Conservation (phyloP, 2,797 vertebrate species). For the Philypnodon macrostomus region DNA sequence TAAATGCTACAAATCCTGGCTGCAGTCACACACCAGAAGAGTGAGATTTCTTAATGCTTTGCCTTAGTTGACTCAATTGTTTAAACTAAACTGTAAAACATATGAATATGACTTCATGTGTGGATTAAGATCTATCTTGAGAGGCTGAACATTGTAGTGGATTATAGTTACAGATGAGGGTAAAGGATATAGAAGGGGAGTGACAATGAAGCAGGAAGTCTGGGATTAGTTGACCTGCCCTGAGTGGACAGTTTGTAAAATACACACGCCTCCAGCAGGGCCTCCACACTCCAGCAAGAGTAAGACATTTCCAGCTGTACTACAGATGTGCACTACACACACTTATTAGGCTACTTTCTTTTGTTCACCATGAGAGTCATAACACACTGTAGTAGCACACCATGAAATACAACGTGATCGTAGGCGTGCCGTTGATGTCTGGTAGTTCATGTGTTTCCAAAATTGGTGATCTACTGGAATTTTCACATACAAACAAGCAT, state of each 20-base stretch:
- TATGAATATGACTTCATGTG: too few species aligned
- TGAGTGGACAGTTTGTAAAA: slow-evolving; percentile 36
- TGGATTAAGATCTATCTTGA: slow-evolving; percentile 4
- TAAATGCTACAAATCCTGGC: too few species aligned
- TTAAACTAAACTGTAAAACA: slow-evolving; percentile 3
- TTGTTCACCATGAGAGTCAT: not conserved
- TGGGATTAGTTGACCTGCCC: slow-evolving; percentile 43
- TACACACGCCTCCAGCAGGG: slow-evolving; percentile 25
- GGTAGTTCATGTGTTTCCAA: too few species aligned
- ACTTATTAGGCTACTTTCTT: slow-evolving; percentile 13
- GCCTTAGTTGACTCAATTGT: too few species aligned
- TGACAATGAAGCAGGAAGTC: slow-evolving; percentile 53
- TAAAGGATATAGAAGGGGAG: slow-evolving; percentile 34
- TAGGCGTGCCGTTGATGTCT: too few species aligned
- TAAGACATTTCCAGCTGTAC: slow-evolving; percentile 61
- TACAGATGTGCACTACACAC: slow-evolving; percentile 60
- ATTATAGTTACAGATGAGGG: slow-evolving; percentile 62
- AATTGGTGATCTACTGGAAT: too few species aligned
- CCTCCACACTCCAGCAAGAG: slow-evolving; percentile 22
- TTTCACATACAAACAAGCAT: too few species aligned
- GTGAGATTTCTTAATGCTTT: too few species aligned
- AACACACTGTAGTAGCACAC: not conserved
- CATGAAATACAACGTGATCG: too few species aligned
- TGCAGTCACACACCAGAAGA: too few species aligned
- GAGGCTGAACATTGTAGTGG: slow-evolving; percentile 21